Evolutionary conservation across 2,888 invertebrate genomes (phyloP), one percentile per base, ranked within the genome.

Genomic region (Clusia tigrina): DNA sequence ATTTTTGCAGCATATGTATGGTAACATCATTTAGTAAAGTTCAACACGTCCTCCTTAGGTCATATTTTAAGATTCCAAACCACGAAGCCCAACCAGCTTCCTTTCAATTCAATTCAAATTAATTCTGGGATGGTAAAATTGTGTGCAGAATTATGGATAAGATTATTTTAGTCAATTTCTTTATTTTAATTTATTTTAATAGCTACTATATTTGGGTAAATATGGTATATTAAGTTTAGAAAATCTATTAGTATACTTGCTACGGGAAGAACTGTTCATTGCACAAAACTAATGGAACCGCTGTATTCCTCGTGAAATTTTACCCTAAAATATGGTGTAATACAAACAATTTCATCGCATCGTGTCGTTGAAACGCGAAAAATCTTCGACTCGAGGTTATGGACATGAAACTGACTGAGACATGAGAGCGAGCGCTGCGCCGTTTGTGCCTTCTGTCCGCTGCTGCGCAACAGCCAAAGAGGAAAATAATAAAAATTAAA

Each of bases 261-360:
- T 12, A 32, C 12, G 6, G 42, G 42, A 42, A 42, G n/a, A 42
- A 3, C n/a, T 42, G 42, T 42, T 56, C 12, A 42, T 18, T 26
- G 25, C 63, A 25, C 54, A 55, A 65, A 65, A 63, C 48, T 55
- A 52, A 53, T 55, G 37, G 54, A 65, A 67, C 67, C 74, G 76
- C 79, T 72, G 80, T 67, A 78, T 78, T 81, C 71, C 74, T 74
- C 77, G 74, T 79, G 70, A 80, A 82, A 85, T 83, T 82, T 79
- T 79, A 78, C 78, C 79, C 79, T 76, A 77, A 80, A 78, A 71
- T 78, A 69, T 76, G 81, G 81, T 78, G 77, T 78, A 73, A 80
- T 81, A 82, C 81, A 77, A 74, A 71, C 65, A 69, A 68, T 37
- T 66, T 58, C 60, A 60, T 58, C 57, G 62, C 65, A 57, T 51